Evolutionary conservation across 2,888 invertebrate species (phyloP), one percentile per base, ranked within the genome.

Genomic region (Drosophila formosana): DNA sequence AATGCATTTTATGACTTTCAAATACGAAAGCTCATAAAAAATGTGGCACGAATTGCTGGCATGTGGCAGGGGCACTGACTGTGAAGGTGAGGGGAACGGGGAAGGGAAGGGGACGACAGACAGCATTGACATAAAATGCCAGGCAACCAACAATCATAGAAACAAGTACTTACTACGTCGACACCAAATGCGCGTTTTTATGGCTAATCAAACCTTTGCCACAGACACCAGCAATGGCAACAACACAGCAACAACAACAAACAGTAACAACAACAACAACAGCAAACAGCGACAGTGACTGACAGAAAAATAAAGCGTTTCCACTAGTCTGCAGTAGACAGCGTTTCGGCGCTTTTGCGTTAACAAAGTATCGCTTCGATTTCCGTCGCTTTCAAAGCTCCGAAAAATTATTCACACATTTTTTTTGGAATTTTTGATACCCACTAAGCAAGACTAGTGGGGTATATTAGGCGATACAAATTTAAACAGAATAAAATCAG

Each of bases 191-290:
- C 57, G 63, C 60, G 58, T 80, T 84, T 84, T 84, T 87, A 85
- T 84, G 82, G 72, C 86, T 79, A 79, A 88, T 88, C 86, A 88
- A 84, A 88, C 82, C 88, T 78, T 85, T 80, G 88, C 85, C 88
- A 76, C 80, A 84, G 75, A 69, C 73, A 84, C 25, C 51, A 60
- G n/a, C 58, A 60, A 32, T 41, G 52, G 23, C 28, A 25, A 37
- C 55, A 28, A 8, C 18, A 18, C 18, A 18, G 45, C 41, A 41
- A 37, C 46, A 46, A 34, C 56, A 45, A 41, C 25, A 26, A 18
- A 18, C 18, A 18, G 2, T 2, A 18, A 18, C 18, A 18, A 18
- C 18, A 11, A 34, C 23, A 37, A 11, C 37, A 37, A 37, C n/a
- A 37, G n/a, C 37, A 37, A 34, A 34, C 37, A 37, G 37, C 37